phyloP scores from a whole-genome alignment of 1,140 invertebrate genomes.

The Globodera rostochiensis region DNA sequence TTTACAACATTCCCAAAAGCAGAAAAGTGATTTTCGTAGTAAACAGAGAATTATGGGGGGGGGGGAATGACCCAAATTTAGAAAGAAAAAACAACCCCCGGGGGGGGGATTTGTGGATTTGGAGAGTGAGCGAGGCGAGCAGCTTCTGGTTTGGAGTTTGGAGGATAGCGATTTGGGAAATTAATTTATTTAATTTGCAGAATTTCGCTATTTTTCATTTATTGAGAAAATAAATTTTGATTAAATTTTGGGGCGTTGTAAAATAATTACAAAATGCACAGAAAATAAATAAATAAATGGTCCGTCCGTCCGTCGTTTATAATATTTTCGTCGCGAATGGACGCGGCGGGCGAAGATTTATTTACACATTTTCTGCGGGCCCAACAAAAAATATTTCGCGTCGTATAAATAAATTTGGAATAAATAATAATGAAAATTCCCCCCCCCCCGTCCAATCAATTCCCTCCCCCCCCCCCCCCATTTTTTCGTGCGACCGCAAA shows the following conservation, averaged over 20 bases:
- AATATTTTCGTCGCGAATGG: not conserved
- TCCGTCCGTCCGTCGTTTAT: no score
- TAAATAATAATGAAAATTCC: not conserved
- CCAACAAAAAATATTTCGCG: not conserved
- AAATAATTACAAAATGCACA: not conserved
- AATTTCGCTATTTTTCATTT: no score
- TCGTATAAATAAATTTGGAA: not conserved
- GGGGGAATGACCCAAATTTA: not conserved
- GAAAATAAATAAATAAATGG: no score
- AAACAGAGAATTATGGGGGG: not conserved
- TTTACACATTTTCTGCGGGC: not conserved
- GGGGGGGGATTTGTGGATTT: not conserved
- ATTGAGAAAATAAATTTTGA: no score
- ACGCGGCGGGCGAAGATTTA: not conserved
- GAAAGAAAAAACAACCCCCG: not conserved
- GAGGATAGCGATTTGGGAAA: not conserved
- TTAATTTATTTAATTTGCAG: not conserved
- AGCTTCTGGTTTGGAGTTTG: not conserved
- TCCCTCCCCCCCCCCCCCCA: not conserved
- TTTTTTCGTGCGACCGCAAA: not conserved
- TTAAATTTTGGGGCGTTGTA: not conserved
- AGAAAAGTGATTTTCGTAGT: not conserved
- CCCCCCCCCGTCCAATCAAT: not conserved
- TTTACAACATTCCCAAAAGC: not conserved
- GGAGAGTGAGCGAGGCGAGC: not conserved